Percentiles rank a stretch among this genome's conserved stretches.
Evolutionary conservation across 2,113 vertebrate genomes (phyloP).

Genomic region (Micronycteris hirsuta): DNA sequence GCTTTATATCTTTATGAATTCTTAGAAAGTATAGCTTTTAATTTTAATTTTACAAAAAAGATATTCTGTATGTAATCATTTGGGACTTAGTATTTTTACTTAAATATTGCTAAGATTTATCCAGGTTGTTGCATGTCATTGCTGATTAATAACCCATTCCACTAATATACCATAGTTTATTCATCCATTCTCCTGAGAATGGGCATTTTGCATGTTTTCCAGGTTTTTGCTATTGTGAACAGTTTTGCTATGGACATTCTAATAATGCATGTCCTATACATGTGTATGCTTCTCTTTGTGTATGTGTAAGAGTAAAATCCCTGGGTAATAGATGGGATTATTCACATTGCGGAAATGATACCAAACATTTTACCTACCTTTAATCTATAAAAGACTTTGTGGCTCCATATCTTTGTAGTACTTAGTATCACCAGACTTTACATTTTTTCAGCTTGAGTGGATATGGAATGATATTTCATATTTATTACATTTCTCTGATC

Average conservation of each 20-base stretch:
- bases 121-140: neutral
- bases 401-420: neutral
- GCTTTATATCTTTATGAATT: neutral
- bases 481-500: neutral
- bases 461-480: neutral
- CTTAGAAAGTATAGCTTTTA: neutral
- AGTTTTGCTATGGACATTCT: neutral
- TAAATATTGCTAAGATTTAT: neutral
- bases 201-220: neutral
- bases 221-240: neutral
- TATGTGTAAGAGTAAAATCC: neutral
- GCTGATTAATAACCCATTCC: neutral
- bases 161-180: neutral
- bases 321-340: neutral
- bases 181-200: neutral
- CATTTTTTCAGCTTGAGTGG: neutral
- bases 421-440: neutral
- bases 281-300: neutral
- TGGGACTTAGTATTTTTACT: neutral
- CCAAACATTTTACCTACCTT: neutral
- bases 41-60: slow-evolving; percentile 1
- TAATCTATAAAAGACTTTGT: neutral
- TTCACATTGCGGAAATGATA: neutral
- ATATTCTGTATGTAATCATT: neutral
- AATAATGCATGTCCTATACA: neutral